Percentiles rank a stretch among this genome's conserved stretches.
These are phyloP conservation scores for Sebastes alutus DNA, from an alignment of 2,797 vertebrate species.

Conservation along the genomic window DNA sequence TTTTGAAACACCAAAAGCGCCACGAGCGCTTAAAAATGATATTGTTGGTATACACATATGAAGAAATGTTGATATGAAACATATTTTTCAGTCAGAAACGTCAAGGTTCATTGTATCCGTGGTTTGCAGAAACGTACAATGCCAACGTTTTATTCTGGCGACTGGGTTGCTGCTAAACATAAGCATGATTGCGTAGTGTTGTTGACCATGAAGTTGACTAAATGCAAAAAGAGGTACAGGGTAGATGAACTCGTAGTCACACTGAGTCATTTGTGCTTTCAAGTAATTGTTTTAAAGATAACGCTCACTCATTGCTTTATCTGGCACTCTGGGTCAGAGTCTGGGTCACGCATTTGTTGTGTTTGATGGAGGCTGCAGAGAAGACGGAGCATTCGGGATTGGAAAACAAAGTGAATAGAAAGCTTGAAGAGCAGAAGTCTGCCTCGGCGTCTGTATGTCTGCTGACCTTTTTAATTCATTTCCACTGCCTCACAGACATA, in stretches of 20 bases:
- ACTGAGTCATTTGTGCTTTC: neutral
- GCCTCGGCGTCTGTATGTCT: conserved; percentile 9
- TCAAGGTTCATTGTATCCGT: too few species aligned
- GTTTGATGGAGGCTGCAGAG: conserved; percentile 6
- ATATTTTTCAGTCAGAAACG: too few species aligned
- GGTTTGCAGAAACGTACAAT: too few species aligned
- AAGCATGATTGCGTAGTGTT: neutral
- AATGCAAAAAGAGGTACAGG: neutral
- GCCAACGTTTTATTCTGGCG: too few species aligned
- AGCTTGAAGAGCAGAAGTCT: conserved; percentile 5
- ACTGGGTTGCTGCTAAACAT: neutral
- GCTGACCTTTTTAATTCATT: conserved; percentile 41
- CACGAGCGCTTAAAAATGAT: too few species aligned
- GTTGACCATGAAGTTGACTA: neutral
- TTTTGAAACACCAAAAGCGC: too few species aligned
- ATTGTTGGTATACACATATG: too few species aligned
- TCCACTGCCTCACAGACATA: neutral
- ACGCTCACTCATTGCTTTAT: neutral
- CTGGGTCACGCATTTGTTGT: neutral
- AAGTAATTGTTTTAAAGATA: conserved; percentile 13
- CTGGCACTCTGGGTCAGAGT: neutral
- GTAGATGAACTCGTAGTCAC: neutral
- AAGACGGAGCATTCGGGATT: conserved; percentile 3
- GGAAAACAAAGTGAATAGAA: conserved; percentile 12
- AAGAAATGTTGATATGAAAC: too few species aligned